Evolutionary conservation across 2,113 vertebrate genomes (phyloP).

Genomic region (Xenus cinereus): DNA sequence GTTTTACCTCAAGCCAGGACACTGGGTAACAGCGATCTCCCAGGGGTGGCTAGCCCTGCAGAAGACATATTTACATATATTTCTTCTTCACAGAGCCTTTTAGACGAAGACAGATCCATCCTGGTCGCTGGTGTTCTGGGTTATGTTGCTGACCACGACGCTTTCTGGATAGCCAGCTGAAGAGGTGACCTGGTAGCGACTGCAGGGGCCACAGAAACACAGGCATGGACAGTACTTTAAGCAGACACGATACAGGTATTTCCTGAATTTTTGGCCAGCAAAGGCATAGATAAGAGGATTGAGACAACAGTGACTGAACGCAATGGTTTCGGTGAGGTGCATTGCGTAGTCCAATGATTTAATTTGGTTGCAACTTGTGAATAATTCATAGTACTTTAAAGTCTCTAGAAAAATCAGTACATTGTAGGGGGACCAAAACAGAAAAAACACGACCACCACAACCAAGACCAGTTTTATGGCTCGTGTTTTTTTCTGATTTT

Average conservation of each 20-base stretch:
- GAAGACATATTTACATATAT: background rate
- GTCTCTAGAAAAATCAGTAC: constrained; percentile 81
- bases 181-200: background rate
- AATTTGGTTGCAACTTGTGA: constrained; percentile 53
- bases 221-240: constrained; percentile 54
- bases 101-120: constrained; percentile 39
- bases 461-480: constrained; percentile 84
- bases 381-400: constrained; percentile 61
- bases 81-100: background rate
- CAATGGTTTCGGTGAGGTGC: constrained; percentile 77
- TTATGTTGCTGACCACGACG: constrained; percentile 26
- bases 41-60: background rate
- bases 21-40: too few relatives aligned
- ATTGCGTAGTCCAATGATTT: constrained; percentile 48
- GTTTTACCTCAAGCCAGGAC: background rate
- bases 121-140: constrained; percentile 66
- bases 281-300: constrained; percentile 93
- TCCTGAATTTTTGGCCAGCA: constrained; percentile 89
- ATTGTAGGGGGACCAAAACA: constrained; percentile 93
- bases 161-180: constrained; percentile 50
- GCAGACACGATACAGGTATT: constrained; percentile 68
- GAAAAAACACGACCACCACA: constrained; percentile 81
- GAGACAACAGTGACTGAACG: constrained; percentile 86
- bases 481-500: constrained; percentile 80
- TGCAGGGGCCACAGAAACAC: constrained; percentile 33